Percentiles rank a stretch among this genome's conserved stretches.
Evolutionary conservation across 30 jellyfish, hydroid and myxozoan species (phyloP).

Genomic region (Aurelia sp.): DNA sequence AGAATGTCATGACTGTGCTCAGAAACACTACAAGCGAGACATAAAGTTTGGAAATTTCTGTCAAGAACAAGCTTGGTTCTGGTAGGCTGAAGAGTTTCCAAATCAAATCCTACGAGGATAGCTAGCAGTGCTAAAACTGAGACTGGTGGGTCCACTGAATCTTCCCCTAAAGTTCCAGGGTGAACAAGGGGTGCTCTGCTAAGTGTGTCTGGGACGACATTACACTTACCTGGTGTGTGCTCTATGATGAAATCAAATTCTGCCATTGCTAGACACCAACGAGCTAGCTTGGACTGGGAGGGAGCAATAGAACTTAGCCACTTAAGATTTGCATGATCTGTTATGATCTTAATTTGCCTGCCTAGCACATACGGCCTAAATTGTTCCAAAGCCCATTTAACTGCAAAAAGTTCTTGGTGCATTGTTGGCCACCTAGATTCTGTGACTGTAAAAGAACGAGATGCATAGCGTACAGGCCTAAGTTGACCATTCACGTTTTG

Average conservation of each 20-base stretch:
- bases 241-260: constrained; percentile 52
- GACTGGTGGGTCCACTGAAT: constrained; percentile 1
- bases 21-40: too few relatives aligned
- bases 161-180: background rate
- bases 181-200: constrained; percentile 40
- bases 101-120: background rate
- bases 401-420: constrained; percentile 48
- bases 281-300: constrained; percentile 30
- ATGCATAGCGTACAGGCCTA: constrained; percentile 28
- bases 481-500: background rate
- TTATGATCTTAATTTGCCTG: constrained; percentile 20
- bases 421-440: constrained; percentile 52
- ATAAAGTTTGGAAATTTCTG: too few relatives aligned
- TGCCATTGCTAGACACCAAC: constrained; percentile 43
- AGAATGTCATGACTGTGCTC: too few relatives aligned
- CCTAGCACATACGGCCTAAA: constrained; percentile 32
- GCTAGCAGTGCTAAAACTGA: background rate
- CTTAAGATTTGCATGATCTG: constrained; percentile 49
- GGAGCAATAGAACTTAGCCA: constrained; percentile 41
- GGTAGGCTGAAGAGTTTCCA: too few relatives aligned
- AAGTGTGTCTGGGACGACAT: constrained; percentile 42
- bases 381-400: constrained; percentile 42
- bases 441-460: constrained; percentile 24
- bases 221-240: constrained; percentile 61
- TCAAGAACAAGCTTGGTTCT: too few relatives aligned